Evolutionary conservation across 1,140 invertebrate species (phyloP), one percentile per base, ranked within the genome.

Genomic region (Temnothorax curvispinosus): DNA sequence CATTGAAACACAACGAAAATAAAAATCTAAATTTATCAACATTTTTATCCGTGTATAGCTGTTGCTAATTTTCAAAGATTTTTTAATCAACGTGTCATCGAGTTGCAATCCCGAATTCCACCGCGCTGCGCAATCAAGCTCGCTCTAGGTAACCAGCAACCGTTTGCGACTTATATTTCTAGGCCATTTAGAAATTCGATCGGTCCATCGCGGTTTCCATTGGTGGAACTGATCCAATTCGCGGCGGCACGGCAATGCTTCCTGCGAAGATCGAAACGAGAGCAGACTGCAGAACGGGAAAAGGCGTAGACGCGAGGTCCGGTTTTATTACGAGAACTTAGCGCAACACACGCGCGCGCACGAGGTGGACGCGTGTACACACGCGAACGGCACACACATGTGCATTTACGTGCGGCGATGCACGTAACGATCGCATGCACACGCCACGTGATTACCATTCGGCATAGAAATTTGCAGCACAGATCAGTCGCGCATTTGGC

Each of bases 321-420:
- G 86, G 90, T 91, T 91, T 86, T 91, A 69, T 89, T 88, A 81
- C 88, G 90, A 62, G 86, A 87, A 88, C 74, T 91, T 64, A 72
- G 50, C 58, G 72, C 75, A 74, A 90, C 75, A 71, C 80, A 58
- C 78, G 67, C 21, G 60, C 50, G 27, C 47, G 50, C 44, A 27
- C 11, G 32, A 58, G 18, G 44, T 9, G 32, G 8, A 58, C 56
- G n/a, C 50, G 60, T 60, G 18, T 27, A 60, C 56, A 15, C 21
- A 52, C 27, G 4, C 3, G 15, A 38, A 21, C 32, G 32, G 18
- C 6, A 15, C 35, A 54, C 52, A n/a, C 32, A 62, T 15, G 54
- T 35, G 64, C 35, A 67, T 62, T 41, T 77, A 60, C 47, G 76
- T 77, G 62, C 21, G 41, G 69, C 89, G 80, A 58, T 87, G 65